Evolutionary conservation across 2,888 invertebrate genomes (phyloP), one percentile per base, ranked within the genome.

Genomic region (Psylliodes chrysocephalus): DNA sequence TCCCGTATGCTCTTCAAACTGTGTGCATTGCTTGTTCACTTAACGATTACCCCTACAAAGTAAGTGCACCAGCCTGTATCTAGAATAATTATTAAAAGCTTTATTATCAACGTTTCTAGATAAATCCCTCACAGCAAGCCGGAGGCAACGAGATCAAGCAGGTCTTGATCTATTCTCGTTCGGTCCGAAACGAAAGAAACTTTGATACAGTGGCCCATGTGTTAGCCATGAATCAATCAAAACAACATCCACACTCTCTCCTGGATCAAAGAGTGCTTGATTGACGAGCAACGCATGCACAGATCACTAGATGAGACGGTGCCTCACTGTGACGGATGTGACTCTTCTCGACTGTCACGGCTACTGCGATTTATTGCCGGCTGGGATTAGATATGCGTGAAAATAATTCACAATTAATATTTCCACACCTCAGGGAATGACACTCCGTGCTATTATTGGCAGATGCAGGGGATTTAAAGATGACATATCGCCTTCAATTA

Each of bases 141-240:
- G 35, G 12, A 8, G 12, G 2, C 8, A 30, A 7, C 30, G 30
- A 30, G 10, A 51, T 51, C 30, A 18, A 49, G 49, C 30, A 35
- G n/a, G 18, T 59, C 49, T 38, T 49, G 40, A 46, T 61, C 65
- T 65, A 65, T 68, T 70, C 71, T 70, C 67, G 72, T 70, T 73
- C 65, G 19, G 28, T 10, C 8, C 7, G 42, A 53, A 42, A 25
- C 15, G 15, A 47, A 22, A 35, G 19, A 12, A 12, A 25, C 40
- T 38, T 25, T 12, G 19, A 14, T 28, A 49, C 17, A 40, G 40
- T 59, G 72, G 68, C 69, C 79, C 81, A 81, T 78, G 79, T 81
- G 81, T 79, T 76, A 68, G 77, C 77, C 72, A 81, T 81, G 80
- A 80, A 81, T 81, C 81, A 81, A 80, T 81, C 79, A 78, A 75